Percentiles rank a stretch among this genome's conserved stretches.
Conservation (phyloP, 2,888 invertebrate species). For the Campoplex capitator region DNA sequence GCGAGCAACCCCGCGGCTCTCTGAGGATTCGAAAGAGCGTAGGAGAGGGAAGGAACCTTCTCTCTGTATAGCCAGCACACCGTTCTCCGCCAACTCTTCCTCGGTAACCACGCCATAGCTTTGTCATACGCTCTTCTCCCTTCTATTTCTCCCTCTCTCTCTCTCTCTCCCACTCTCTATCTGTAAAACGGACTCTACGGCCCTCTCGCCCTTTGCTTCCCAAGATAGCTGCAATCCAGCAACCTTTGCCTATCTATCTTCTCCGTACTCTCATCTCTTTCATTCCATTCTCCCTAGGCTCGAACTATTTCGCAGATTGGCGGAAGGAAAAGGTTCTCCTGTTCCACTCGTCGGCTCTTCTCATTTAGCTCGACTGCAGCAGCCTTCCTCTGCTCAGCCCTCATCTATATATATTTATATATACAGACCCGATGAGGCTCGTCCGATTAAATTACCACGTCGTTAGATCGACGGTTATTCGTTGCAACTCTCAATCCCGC, state of each 20-base stretch:
- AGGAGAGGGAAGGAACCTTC: constrained; percentile 1
- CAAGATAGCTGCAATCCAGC: constrained; percentile 58
- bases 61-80: not conserved
- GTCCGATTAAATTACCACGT: constrained; percentile 64
- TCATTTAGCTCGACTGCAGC: constrained; percentile 16
- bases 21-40: constrained; percentile 33
- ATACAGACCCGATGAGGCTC: constrained; percentile 38
- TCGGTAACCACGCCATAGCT: constrained; percentile 24
- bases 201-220: not conserved
- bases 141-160: constrained; percentile 21
- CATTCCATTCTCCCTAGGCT: constrained; percentile 34
- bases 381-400: not conserved
- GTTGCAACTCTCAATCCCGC: constrained; percentile 45
- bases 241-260: constrained; percentile 29
- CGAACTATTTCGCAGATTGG: constrained; percentile 64
- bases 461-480: constrained; percentile 60
- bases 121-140: constrained; percentile 23
- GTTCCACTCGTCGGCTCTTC: constrained; percentile 40
- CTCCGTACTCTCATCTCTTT: constrained; percentile 8
- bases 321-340: constrained; percentile 57
- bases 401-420: constrained; percentile 4
- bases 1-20: constrained; percentile 27
- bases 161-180: not conserved
- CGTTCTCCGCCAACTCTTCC: constrained; percentile 44
- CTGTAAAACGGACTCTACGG: constrained; percentile 40